A percentile compares a stretch with the other conserved stretches of the same genome.
phyloP scores from a whole-genome alignment of 2,888 invertebrate genomes.

The Oxyscelio sp. region DNA sequence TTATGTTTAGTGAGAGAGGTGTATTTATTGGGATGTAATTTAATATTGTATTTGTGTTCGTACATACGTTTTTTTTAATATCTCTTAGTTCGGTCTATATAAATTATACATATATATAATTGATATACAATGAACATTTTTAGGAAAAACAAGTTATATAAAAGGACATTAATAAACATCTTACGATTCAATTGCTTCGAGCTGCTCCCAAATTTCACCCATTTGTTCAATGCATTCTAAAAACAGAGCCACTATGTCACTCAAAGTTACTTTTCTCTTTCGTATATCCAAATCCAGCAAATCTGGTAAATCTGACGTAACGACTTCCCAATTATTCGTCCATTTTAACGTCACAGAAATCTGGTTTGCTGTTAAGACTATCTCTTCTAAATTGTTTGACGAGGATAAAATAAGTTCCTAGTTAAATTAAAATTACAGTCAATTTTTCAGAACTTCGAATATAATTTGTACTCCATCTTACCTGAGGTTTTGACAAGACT shows the following conservation, averaged over 20 bases:
- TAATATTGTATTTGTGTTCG: no score
- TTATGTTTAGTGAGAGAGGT: no score
- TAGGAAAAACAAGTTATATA: no score
- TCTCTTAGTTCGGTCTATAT: no score
- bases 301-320: conserved; percentile 83
- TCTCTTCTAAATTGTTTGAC: conserved; percentile 22
- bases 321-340: conserved; percentile 78
- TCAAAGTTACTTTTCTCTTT: conserved; percentile 72
- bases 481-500: conserved; percentile 35
- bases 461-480: conserved; percentile 23
- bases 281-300: conserved; percentile 75
- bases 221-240: conserved; percentile 36
- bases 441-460: no score
- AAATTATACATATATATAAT: no score
- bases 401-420: conserved; percentile 16
- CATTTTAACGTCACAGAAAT: conserved; percentile 33
- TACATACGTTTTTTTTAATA: no score
- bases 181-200: conserved; percentile 84
- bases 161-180: no score
- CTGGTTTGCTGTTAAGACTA: conserved; percentile 21
- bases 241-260: conserved; percentile 9
- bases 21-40: no score
- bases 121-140: no score
- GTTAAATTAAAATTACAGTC: no score
- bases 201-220: conserved; percentile 78